Evolutionary conservation across 2,113 vertebrate genomes (phyloP).

Genomic region (Clinocottus analis): DNA sequence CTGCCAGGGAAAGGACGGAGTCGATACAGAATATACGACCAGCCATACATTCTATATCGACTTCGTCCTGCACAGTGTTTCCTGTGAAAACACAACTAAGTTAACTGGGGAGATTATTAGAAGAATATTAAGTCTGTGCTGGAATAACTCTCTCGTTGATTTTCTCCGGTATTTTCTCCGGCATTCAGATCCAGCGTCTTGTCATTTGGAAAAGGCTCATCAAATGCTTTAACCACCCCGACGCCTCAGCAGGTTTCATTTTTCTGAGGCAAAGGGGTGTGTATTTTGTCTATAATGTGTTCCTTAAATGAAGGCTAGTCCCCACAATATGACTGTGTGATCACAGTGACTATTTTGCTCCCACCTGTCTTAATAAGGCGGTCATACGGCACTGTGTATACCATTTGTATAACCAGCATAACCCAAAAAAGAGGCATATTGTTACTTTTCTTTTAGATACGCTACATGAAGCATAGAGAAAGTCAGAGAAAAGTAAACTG

Average conservation of each 20-base stretch:
- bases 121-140: slow-evolving; percentile 28
- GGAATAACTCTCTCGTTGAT: slow-evolving; percentile 46
- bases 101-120: slow-evolving; percentile 48
- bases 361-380: neutral
- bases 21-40: too few species aligned
- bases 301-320: too few species aligned
- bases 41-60: slow-evolving; percentile 24
- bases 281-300: too few species aligned
- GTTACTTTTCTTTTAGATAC: neutral
- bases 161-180: slow-evolving; percentile 34
- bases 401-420: neutral
- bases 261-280: neutral
- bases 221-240: slow-evolving; percentile 17
- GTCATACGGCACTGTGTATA: neutral
- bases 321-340: too few species aligned
- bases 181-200: slow-evolving; percentile 21
- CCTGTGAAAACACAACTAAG: slow-evolving; percentile 60
- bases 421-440: neutral
- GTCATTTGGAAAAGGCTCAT: slow-evolving; percentile 18
- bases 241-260: slow-evolving; percentile 8
- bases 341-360: too few species aligned
- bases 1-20: slow-evolving; percentile 47
- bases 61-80: slow-evolving; percentile 41
- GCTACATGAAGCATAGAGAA: neutral
- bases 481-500: too few species aligned